A percentile compares a stretch with the other conserved stretches of the same genome.
phyloP scores from a whole-genome alignment of 2,888 invertebrate species.

The Norana najaformis region DNA sequence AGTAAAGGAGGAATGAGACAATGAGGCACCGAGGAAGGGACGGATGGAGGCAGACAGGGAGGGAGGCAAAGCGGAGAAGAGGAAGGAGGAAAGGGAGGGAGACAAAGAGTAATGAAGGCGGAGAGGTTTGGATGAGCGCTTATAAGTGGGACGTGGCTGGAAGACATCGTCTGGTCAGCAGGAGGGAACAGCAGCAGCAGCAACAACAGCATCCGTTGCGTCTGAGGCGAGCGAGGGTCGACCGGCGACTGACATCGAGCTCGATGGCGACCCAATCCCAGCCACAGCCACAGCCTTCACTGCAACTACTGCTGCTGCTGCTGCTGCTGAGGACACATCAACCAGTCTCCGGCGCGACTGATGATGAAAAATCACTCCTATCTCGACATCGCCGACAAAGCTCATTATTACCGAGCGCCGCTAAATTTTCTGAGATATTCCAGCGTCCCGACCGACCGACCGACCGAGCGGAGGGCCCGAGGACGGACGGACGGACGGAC shows the following conservation, averaged over 20 bases:
- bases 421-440: slow-evolving; percentile 25
- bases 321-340: slow-evolving; percentile 1
- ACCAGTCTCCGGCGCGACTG: not conserved
- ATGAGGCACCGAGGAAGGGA: not conserved
- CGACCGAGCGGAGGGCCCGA: slow-evolving; percentile 2
- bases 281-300: no score
- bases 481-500: not conserved
- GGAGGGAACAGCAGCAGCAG: not conserved
- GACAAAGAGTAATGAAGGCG: no score
- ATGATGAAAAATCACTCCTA: slow-evolving; percentile 17
- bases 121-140: not conserved
- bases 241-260: not conserved
- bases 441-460: slow-evolving; percentile 19
- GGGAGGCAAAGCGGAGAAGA: not conserved
- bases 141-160: not conserved
- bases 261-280: not conserved
- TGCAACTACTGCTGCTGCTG: not conserved
- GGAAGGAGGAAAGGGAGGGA: not conserved
- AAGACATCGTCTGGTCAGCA: not conserved
- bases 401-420: slow-evolving; percentile 23
- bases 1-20: not conserved
- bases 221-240: not conserved
- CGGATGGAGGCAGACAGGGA: no score
- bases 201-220: not conserved
- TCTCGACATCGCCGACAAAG: slow-evolving; percentile 9